Conservation (phyloP, 2,888 invertebrate genomes). For the Vannuccia rotundouncinata region DNA sequence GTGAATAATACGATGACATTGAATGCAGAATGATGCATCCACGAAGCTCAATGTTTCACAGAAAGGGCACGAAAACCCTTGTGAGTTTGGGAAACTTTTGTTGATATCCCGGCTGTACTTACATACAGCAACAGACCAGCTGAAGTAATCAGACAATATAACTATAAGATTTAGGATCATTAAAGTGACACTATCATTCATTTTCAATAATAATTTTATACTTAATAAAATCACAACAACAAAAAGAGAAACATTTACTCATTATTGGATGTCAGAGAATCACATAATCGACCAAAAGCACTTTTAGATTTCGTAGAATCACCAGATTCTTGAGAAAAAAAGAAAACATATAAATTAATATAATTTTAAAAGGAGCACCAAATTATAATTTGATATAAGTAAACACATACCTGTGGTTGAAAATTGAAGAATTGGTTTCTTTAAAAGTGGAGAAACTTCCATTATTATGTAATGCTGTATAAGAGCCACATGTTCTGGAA, state of each 20-base stretch:
- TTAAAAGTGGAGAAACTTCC: too few species aligned
- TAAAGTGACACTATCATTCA: neutral
- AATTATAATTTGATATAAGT: too few species aligned
- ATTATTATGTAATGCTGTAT: too few species aligned
- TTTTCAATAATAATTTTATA: too few species aligned
- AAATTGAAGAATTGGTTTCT: too few species aligned
- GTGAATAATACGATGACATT: conserved; percentile 2
- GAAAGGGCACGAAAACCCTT: neutral
- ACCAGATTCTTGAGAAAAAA: neutral
- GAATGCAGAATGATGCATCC: neutral
- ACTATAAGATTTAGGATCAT: neutral
- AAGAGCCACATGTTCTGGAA: too few species aligned
- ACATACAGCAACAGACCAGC: neutral
- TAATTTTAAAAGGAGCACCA: too few species aligned
- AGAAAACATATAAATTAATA: neutral
- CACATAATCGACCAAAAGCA: neutral
- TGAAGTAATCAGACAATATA: too few species aligned
- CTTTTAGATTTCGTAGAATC: neutral
- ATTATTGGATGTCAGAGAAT: neutral
- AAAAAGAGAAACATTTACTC: neutral
- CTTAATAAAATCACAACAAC: too few species aligned
- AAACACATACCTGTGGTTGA: too few species aligned
- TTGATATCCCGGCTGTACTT: neutral
- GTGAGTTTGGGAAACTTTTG: neutral
- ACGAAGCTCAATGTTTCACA: neutral